These are phyloP conservation scores for Xenopus borealis DNA, from an alignment of 2,113 vertebrate species.

Conservation along the genomic window DNA sequence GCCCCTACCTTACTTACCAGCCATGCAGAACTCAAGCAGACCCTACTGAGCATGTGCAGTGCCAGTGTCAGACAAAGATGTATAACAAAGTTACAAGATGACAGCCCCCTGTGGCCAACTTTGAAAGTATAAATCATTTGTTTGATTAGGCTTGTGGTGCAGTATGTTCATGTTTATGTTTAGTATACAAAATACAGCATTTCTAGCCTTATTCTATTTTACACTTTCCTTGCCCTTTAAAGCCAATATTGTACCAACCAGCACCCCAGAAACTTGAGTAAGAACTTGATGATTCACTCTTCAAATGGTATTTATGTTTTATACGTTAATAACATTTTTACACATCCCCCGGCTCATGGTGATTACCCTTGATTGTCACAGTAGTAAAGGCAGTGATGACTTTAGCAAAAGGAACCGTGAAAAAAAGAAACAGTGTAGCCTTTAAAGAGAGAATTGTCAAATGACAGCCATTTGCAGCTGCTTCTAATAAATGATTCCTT, in stretches of 20 bases:
- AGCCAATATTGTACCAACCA: conserved; percentile 15
- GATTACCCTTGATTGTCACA: conserved; percentile 51
- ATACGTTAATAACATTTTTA: conserved; percentile 58
- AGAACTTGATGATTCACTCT: conserved; percentile 56
- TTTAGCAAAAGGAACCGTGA: conserved; percentile 35
- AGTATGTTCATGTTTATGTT: too few species aligned
- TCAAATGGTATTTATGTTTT: conserved; percentile 55
- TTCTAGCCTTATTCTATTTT: too few species aligned
- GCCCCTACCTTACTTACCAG: too few species aligned
- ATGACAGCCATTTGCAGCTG: conserved; percentile 3
- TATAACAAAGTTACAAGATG: too few species aligned
- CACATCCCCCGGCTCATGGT: conserved; percentile 49
- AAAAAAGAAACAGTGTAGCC: not conserved
- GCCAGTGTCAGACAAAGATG: too few species aligned
- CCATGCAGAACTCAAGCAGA: too few species aligned
- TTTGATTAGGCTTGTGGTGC: too few species aligned
- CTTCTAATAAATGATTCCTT: conserved; percentile 9
- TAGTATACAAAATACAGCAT: too few species aligned
- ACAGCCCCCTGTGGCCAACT: too few species aligned
- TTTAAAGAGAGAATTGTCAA: not conserved
- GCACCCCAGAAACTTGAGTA: conserved; percentile 50
- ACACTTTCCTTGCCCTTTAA: too few species aligned
- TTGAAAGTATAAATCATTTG: too few species aligned
- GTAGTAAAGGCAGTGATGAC: conserved; percentile 53
- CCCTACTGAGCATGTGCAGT: too few species aligned